A percentile compares a stretch with the other conserved stretches of the same genome.
These are phyloP conservation scores for Ophioninae sp. DNA, from an alignment of 2,888 invertebrate genomes.

Conservation along the genomic window DNA sequence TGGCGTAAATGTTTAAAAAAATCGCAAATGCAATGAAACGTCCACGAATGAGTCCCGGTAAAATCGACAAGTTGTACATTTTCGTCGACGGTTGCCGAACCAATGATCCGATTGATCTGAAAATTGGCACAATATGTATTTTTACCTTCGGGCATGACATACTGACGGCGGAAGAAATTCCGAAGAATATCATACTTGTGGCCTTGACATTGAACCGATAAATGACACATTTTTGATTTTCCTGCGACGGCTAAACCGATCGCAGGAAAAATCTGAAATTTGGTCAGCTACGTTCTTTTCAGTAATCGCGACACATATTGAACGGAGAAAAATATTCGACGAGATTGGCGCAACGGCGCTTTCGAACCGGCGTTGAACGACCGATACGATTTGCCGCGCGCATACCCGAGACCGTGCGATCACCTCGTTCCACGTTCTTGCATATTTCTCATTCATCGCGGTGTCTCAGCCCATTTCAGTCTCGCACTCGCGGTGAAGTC, in stretches of 20 bases:
- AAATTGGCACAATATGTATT: not conserved
- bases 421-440: conserved; percentile 50
- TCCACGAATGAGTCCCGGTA: not conserved
- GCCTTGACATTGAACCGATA: not conserved
- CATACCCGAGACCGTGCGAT: conserved; percentile 38
- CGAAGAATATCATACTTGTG: not conserved
- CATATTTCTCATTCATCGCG: conserved; percentile 59
- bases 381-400: conserved; percentile 6
- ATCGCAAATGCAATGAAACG: not conserved
- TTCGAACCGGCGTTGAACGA: conserved; percentile 7
- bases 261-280: not conserved
- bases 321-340: not conserved
- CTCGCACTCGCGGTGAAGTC: conserved; percentile 21
- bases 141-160: not conserved
- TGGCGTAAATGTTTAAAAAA: not conserved
- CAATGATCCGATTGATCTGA: not conserved
- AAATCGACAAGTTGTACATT: not conserved
- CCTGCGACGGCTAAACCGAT: not conserved
- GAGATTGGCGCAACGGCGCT: not conserved
- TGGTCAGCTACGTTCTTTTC: not conserved
- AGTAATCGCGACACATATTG: not conserved
- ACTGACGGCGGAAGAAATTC: not conserved
- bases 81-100: not conserved
- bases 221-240: not conserved
- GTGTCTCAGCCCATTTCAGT: conserved; percentile 42